Evolutionary conservation across 2,888 invertebrate species (phyloP), one percentile per base, ranked within the genome.

Genomic region (Ophion ventricosus): DNA sequence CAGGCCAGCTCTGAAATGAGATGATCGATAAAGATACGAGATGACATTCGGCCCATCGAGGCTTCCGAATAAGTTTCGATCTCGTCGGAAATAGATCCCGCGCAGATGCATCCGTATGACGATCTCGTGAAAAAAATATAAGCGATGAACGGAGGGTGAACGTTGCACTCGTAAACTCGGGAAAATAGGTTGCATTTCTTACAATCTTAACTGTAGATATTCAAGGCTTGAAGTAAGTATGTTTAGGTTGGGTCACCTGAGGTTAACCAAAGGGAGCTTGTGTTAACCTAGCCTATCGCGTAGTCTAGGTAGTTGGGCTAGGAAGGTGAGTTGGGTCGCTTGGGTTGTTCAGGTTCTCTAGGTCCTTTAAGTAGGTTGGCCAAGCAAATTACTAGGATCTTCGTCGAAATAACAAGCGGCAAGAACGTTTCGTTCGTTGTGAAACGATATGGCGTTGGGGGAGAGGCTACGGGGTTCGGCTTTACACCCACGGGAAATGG

Each of bases 11-110:
- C 43, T 63, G 25, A 66, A 73, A 59, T 57, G 64, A 63, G 79
- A 83, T 80, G 85, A 86, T 83, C 75, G 80, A 79, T 76, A 73
- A 70, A 70, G 80, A 83, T 80, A 64, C 25, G 57, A 25, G 70
- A 76, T 79, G 78, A 78, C 78, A 78, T 82, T 57, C 40, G 69
- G 57, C 78, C 17, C 49, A 26, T 63, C 54, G 73, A 20, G 56
- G 17, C 73, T 35, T 72, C 64, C 23, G 23, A 35, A 35, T 67
- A 10, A 59, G 56, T 76, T 40, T 20, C 23, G 26, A 17, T 70
- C 43, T n/a, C 57, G n/a, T 26, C 40, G 25, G 35, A 43, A 63
- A 76, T 75, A 20, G 11, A 17, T 23, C 17, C 35, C 23, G 26
- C 69, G 23, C 25, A 35, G 57, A 64, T 63, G 29, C 29, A 26